Percentiles rank a stretch among this genome's conserved stretches.
Evolutionary conservation across 2,113 vertebrate genomes (phyloP).

Genomic region (Sinocyclocheilus anshuiensis): DNA sequence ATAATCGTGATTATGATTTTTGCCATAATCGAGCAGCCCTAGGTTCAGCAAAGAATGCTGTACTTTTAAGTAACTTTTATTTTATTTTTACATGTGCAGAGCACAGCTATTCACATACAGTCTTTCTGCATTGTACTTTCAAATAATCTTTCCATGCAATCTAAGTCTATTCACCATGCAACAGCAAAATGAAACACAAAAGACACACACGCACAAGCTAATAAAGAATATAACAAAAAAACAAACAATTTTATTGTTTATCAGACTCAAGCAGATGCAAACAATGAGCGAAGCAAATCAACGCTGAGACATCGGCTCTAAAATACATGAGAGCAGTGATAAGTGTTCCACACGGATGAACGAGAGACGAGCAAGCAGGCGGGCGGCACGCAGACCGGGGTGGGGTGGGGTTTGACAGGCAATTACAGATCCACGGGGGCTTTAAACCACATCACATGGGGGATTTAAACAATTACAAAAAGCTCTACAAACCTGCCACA

Average conservation of each 20-base stretch:
- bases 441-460: conserved; percentile 68
- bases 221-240: conserved; percentile 32
- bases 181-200: neutral
- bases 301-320: conserved; percentile 48
- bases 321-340: conserved; percentile 61
- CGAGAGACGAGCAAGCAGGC: conserved; percentile 15
- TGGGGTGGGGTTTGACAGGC: conserved; percentile 64
- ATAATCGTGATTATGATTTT: no score
- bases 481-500: conserved; percentile 62
- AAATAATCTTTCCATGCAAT: conserved; percentile 27
- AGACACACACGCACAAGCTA: neutral
- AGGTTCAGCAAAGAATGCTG: neutral
- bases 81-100: neutral
- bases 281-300: conserved; percentile 51
- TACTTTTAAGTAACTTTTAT: neutral
- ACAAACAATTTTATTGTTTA: conserved; percentile 46
- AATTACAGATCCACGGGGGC: conserved; percentile 65
- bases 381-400: conserved; percentile 43
- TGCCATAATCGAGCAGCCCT: no score
- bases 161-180: conserved; percentile 11
- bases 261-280: conserved; percentile 41
- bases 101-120: neutral
- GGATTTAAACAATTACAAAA: conserved; percentile 70
- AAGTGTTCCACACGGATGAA: conserved; percentile 57
- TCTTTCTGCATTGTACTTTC: neutral